phyloP scores from a whole-genome alignment of 64 coral and sea anemone genomes.

The Montipora foliosa region DNA sequence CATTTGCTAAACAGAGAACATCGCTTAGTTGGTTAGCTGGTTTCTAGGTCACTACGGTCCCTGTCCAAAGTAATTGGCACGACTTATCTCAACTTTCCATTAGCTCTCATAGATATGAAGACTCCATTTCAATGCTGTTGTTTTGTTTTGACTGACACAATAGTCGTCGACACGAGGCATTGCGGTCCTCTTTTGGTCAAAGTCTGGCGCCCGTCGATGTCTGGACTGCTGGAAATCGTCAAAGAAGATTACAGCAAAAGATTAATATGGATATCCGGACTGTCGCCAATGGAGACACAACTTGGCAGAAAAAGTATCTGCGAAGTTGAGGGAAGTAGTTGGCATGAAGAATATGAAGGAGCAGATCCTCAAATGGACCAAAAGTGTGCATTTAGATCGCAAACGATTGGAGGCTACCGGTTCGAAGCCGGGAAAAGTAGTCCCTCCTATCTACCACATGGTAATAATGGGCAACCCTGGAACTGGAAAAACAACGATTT shows the following conservation, averaged over 20 bases:
- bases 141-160: background rate
- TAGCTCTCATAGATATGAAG: no score
- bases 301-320: background rate
- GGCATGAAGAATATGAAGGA: background rate
- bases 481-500: background rate
- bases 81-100: no score
- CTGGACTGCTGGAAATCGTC: conserved; percentile 4
- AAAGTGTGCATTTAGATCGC: background rate
- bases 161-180: conserved; percentile 13
- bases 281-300: background rate
- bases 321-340: background rate
- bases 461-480: background rate
- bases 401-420: background rate
- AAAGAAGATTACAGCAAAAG: background rate
- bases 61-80: no score
- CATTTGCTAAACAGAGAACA: no score
- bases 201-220: conserved; percentile 12
- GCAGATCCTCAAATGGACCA: background rate
- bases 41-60: no score
- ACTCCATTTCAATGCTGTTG: no score
- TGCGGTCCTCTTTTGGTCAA: conserved; percentile 10
- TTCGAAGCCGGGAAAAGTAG: background rate
- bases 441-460: background rate
- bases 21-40: no score
- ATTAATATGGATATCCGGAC: background rate